Percentiles rank a stretch among this genome's conserved stretches.
phyloP scores from a whole-genome alignment of 2,888 invertebrate genomes.

The Limnephilus auricula region DNA sequence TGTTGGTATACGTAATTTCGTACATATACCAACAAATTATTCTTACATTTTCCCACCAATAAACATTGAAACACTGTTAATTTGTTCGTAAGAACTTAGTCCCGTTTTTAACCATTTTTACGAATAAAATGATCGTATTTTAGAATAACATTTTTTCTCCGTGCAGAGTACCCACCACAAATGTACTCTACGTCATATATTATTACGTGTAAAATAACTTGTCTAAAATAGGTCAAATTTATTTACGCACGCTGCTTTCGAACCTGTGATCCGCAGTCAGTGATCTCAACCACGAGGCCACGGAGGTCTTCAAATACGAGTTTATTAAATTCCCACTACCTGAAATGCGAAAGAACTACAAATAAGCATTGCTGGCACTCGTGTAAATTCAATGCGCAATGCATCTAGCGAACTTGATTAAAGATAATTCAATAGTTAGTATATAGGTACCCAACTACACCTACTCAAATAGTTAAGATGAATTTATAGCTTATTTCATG shows the following conservation, averaged over 20 bases:
- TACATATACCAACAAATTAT: no score
- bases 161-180: no score
- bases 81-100: no score
- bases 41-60: no score
- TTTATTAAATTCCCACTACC: neutral
- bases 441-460: neutral
- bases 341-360: neutral
- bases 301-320: neutral
- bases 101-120: no score
- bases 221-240: neutral
- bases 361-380: neutral
- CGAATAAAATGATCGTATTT: no score
- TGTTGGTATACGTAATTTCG: no score
- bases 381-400: neutral
- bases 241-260: neutral
- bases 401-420: neutral
- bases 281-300: no score
- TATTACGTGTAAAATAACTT: neutral
- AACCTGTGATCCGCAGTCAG: neutral
- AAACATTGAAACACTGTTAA: no score
- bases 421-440: neutral
- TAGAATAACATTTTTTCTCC: no score
- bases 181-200: no score
- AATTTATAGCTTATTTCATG: constrained; percentile 2
- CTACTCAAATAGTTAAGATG: neutral